These are phyloP conservation scores for Malacosoma neustria DNA, from an alignment of 2,888 invertebrate genomes.

Conservation along the genomic window DNA sequence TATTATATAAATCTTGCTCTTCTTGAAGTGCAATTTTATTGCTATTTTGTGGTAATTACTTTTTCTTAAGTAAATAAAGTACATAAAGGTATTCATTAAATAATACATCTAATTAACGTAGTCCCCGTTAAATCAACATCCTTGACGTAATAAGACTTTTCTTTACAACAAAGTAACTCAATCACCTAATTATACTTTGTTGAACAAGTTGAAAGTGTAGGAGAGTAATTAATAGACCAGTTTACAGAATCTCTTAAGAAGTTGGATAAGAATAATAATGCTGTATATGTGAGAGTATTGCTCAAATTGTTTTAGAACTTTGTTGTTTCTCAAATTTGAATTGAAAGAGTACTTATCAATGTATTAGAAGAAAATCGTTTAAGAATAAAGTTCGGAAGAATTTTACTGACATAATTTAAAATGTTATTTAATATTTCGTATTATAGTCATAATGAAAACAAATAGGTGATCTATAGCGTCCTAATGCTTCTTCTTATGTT, in stretches of 20 bases:
- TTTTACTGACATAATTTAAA: no score
- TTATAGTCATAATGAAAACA: no score
- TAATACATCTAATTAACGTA: slow-evolving; percentile 22
- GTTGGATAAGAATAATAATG: slow-evolving; percentile 14
- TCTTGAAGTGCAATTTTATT: no score
- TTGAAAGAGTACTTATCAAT: not conserved
- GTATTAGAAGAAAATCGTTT: no score
- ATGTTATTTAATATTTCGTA: no score
- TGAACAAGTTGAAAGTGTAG: slow-evolving; percentile 33
- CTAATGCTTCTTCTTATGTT: no score
- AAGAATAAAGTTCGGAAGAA: no score
- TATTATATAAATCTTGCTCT: no score
- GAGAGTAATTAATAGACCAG: slow-evolving; percentile 33
- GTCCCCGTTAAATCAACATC: slow-evolving; percentile 23
- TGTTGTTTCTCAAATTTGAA: not conserved
- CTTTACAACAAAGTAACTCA: slow-evolving; percentile 48
- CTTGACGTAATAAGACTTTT: slow-evolving; percentile 29
- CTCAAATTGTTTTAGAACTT: slow-evolving; percentile 4
- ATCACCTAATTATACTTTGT: slow-evolving; percentile 58
- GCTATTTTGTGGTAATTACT: no score
- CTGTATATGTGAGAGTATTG: slow-evolving; percentile 1
- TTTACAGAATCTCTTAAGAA: slow-evolving; percentile 15
- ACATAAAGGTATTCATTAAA: slow-evolving; percentile 9
- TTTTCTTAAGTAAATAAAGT: no score
- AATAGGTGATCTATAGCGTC: no score